Evolutionary conservation across 2,113 vertebrate species (phyloP).

Genomic region (Equus quagga): DNA sequence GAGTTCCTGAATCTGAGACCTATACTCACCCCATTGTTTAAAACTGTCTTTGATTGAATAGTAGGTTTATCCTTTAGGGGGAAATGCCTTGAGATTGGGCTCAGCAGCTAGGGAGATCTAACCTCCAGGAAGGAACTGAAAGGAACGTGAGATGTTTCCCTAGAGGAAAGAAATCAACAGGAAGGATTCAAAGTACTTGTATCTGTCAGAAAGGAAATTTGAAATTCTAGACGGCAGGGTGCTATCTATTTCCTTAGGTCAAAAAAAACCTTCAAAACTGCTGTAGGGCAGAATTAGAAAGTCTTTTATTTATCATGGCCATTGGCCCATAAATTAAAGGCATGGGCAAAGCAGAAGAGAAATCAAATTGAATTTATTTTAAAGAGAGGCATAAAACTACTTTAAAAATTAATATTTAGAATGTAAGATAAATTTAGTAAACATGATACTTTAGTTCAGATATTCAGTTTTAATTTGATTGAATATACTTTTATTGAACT

Average conservation of each 20-base stretch:
- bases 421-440: not conserved
- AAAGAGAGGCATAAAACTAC: not conserved
- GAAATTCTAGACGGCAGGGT: not conserved
- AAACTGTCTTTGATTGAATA: not conserved
- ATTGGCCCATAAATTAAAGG: not conserved
- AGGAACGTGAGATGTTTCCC: not conserved
- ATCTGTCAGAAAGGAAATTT: not conserved
- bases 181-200: not conserved
- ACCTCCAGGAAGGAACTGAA: not conserved
- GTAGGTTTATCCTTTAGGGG: not conserved
- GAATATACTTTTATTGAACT: not conserved
- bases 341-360: not conserved
- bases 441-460: not conserved
- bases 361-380: not conserved
- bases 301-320: not conserved
- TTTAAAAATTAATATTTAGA: constrained; percentile 1
- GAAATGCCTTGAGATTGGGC: not conserved
- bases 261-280: not conserved
- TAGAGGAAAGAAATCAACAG: constrained; percentile 6
- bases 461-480: not conserved
- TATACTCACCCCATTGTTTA: not conserved
- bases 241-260: not conserved
- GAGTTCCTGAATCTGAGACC: not conserved
- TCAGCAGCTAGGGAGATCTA: not conserved
- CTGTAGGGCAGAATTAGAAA: not conserved